Conservation (phyloP, 2,113 vertebrate genomes). For the Cryptotis parvus region DNA sequence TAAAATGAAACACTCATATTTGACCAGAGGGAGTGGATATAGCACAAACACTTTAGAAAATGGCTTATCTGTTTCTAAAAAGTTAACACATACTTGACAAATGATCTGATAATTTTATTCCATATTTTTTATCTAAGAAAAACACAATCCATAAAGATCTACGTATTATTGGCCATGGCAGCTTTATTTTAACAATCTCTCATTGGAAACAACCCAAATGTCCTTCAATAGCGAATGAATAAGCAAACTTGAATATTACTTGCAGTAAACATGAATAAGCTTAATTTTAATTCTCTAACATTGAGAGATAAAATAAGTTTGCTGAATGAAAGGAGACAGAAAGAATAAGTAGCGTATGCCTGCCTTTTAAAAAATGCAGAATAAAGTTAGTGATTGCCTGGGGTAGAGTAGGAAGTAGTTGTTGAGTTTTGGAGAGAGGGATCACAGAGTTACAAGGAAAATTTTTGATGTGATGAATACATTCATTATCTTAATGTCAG, state of each 20-base stretch:
- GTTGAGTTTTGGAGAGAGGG: background rate
- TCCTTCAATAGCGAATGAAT: no score
- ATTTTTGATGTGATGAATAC: background rate
- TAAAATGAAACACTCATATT: no score
- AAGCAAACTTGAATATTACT: background rate
- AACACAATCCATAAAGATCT: background rate
- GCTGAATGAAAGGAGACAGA: background rate
- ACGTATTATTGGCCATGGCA: background rate
- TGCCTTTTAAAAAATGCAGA: constrained; percentile 8
- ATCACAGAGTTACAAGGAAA: background rate
- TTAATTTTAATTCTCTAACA: background rate
- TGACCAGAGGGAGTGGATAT: no score
- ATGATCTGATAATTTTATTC: background rate
- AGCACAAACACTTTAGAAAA: no score
- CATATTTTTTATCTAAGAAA: background rate
- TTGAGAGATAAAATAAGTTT: background rate
- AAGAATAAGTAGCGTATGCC: background rate
- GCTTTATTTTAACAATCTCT: constrained; percentile 17
- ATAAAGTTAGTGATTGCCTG: background rate
- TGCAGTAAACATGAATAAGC: constrained; percentile 9
- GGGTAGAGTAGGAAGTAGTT: no score
- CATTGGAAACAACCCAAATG: background rate
- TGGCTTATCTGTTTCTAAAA: background rate
- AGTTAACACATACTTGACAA: background rate
- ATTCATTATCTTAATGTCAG: background rate